Evolutionary conservation across 2,113 vertebrate species (phyloP).

Genomic region (Ifrita kowaldi): DNA sequence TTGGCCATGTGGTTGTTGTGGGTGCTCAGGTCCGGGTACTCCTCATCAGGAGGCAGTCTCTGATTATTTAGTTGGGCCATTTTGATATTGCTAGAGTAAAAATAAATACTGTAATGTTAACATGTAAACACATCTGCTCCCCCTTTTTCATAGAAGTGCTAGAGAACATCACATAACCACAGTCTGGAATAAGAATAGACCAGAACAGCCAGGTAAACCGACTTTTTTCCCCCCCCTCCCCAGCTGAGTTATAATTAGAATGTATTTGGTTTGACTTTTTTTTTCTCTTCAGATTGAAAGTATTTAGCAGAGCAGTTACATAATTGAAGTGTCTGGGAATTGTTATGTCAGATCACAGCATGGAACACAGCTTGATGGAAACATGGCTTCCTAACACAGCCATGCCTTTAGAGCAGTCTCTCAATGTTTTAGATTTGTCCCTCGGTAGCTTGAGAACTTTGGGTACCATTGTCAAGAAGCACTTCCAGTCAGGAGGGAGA

Average conservation of each 20-base stretch:
- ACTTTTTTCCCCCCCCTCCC: background rate
- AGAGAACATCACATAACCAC: background rate
- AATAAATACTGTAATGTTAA: constrained; percentile 71
- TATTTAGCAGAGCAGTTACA: constrained; percentile 68
- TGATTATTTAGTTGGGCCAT: constrained; percentile 72
- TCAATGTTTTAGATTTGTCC: background rate
- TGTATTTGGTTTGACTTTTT: background rate
- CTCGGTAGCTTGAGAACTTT: background rate
- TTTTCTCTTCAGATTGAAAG: background rate
- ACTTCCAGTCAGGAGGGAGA: constrained; percentile 66
- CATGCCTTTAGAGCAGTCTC: background rate
- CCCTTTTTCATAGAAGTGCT: constrained; percentile 63
- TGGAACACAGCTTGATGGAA: background rate
- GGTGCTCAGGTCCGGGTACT: constrained; percentile 74
- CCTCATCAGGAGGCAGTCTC: constrained; percentile 70
- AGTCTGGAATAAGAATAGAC: background rate
- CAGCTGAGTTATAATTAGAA: background rate
- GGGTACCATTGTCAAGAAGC: constrained; percentile 39
- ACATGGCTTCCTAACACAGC: background rate
- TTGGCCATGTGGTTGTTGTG: constrained; percentile 82
- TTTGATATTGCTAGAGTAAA: constrained; percentile 69
- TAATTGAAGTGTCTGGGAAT: constrained; percentile 11
- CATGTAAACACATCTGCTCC: constrained; percentile 55
- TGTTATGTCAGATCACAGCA: background rate
- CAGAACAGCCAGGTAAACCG: background rate